A percentile compares a stretch with the other conserved stretches of the same genome.
Evolutionary conservation across 2,797 vertebrate genomes (phyloP).

Genomic region (Microtus californicus): DNA sequence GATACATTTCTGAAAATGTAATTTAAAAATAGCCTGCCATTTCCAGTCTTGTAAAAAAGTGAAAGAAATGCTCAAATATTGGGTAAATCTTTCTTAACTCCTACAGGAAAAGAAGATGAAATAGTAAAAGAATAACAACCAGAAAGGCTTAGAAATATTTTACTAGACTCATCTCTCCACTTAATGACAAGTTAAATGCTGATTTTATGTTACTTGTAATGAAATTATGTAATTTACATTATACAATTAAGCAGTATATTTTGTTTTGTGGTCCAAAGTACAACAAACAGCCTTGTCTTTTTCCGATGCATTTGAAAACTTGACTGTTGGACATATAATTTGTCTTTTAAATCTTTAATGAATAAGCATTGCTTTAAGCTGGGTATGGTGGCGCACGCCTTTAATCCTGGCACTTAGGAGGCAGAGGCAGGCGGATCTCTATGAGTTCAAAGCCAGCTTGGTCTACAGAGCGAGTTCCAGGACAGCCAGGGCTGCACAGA

Average conservation of each 20-base stretch:
- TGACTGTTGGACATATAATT: background rate
- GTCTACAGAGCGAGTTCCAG: background rate
- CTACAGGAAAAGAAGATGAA: constrained; percentile 7
- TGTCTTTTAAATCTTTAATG: constrained; percentile 36
- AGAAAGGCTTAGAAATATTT: constrained; percentile 41
- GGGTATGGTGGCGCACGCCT: fast-evolving
- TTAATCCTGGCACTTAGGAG: background rate
- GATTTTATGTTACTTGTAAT: constrained; percentile 54
- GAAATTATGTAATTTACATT: constrained; percentile 3
- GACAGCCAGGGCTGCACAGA: background rate
- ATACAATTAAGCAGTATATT: constrained; percentile 37
- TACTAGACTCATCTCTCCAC: background rate
- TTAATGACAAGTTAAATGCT: background rate
- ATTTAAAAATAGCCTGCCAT: background rate
- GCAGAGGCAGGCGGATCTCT: background rate
- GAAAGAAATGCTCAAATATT: constrained; percentile 36
- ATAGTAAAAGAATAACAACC: constrained; percentile 1
- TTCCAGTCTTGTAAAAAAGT: background rate
- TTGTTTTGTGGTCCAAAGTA: constrained; percentile 38
- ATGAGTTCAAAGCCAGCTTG: background rate
- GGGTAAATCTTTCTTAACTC: constrained; percentile 47
- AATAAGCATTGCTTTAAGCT: constrained; percentile 16
- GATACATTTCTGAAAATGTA: background rate
- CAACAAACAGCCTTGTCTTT: constrained; percentile 1
- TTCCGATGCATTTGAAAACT: constrained; percentile 18